Percentiles rank a stretch among this genome's conserved stretches.
Conservation (phyloP, 2,113 vertebrate genomes). For the Podarcis cretensis region DNA sequence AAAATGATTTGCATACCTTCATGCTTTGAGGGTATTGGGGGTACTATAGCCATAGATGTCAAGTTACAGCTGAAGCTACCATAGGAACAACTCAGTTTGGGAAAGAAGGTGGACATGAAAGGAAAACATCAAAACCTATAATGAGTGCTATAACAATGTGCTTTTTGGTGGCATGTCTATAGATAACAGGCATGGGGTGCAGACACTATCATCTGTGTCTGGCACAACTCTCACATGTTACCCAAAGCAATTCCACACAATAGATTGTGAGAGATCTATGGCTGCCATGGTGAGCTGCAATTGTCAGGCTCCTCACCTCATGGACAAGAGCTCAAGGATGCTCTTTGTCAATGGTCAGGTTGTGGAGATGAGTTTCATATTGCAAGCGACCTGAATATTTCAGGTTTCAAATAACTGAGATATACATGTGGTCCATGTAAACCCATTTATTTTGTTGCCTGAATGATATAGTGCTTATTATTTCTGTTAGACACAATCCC, state of each 20-base stretch:
- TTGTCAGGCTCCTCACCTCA: neutral
- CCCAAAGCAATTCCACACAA: neutral
- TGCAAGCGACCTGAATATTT: constrained; percentile 3
- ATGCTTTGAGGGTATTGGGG: neutral
- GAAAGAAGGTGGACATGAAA: neutral
- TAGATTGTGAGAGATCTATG: too few relatives aligned
- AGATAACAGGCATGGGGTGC: too few relatives aligned
- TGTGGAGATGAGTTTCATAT: neutral
- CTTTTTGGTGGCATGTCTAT: too few relatives aligned
- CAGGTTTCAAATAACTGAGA: neutral
- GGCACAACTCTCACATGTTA: neutral
- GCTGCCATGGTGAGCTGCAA: neutral
- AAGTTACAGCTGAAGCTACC: neutral
- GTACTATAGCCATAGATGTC: neutral
- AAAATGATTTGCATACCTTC: neutral
- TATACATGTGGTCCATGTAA: neutral
- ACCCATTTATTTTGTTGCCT: neutral
- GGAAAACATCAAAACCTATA: neutral
- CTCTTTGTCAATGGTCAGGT: neutral
- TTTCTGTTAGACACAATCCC: constrained; percentile 5
- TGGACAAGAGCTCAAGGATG: neutral
- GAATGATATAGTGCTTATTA: neutral
- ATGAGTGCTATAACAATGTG: neutral
- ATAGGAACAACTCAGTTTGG: neutral
- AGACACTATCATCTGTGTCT: neutral